Base-by-base conservation (phyloP, 2,797 vertebrate species). In the Diglossa cyanea region DNA sequence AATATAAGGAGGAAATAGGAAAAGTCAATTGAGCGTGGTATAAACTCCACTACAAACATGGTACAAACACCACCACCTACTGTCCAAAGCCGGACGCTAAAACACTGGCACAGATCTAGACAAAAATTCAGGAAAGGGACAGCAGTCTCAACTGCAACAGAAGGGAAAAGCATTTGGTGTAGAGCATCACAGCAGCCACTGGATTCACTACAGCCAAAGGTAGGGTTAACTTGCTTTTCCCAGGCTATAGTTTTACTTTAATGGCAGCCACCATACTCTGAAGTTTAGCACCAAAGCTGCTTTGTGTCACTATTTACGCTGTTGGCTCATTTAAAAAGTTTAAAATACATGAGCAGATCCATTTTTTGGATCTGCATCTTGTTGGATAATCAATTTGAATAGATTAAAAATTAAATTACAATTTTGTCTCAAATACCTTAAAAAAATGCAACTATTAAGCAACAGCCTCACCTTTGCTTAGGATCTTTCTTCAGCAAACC, bases 401-500 rank as follows among this genome's bases (percentile, higher is more conserved):
- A 5, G 53, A 61, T 65, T 65, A 71, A 44, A 83, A 93, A 75
- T 28, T 70, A 70, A 66, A 57, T 28, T 21, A 50, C 9, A 23
- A 6, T 68, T 94, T 67, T 61, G 24, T 17, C 72, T 57, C 23
- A 92, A 89, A 79, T 14, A 73, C 14, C 23, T 70, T 85, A 1
- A 9, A 55, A 13, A 81, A 65, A 18, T 39, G 16, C 53, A 60
- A 53, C 39, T 26, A 31, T 24, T 86, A 50, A 94, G 31, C 30
- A 66, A 78, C 4, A 68, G 31, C 24, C 98, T 95, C 93, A 99
- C 99, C 99, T 98, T 97, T 99, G 98, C 96, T 98, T 99, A 16
- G 99, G 99, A 95, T 99, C 99, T 96, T 99, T 99, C 97, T 99
- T 99, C 71, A 99, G 98, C 92, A 99, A 98, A 83, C 99, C 99